Evolutionary conservation across 2,888 invertebrate species (phyloP), one percentile per base, ranked within the genome.

Genomic region (Steinernema hermaphroditum): DNA sequence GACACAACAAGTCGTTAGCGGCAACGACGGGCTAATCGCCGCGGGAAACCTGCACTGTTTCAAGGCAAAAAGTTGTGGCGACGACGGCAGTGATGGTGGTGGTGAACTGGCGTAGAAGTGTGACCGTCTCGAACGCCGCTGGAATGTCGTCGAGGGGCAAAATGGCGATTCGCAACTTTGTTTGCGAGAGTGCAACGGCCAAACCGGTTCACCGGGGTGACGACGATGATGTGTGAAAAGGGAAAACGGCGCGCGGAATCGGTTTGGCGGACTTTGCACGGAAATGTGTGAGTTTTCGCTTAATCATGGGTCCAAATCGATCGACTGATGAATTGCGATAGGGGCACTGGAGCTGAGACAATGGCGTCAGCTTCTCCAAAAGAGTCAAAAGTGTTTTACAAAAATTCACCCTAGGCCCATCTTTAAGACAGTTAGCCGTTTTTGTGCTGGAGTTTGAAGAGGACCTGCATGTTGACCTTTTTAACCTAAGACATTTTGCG

Each of bases 1-100:
- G 37, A 37, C 54, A 54, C 27, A 54, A 54, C 54, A 54, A 4
- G 54, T 54, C 54, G 54, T 54, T 54, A 54, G 54, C 54, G 54
- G 54, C 27, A 6, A 4, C 46, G 46, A n/a, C 9, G 27, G 54
- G 46, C 54, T 54, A 54, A 54, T 54, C 22, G 54, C 54, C 54
- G 54, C 54, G 54, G 54, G 54, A 22, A 24, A 12, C 37, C 37
- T 8, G 37, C 37, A 8, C 37, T n/a, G 37, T 12, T 4, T 8
- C 6, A 37, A 37, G 37, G 37, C 37, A 37, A 37, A 37, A 37
- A 37, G 37, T 12, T 4, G 37, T 12, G n/a, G n/a, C n/a, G n/a
- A n/a, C n/a, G n/a, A n/a, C n/a, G n/a, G n/a, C n/a, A n/a, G n/a
- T n/a, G n/a, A n/a, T n/a, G 14, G 9, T 14, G 41, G 46, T 46